phyloP scores from a whole-genome alignment of 1,140 invertebrate species.

The Anastrepha ludens region DNA sequence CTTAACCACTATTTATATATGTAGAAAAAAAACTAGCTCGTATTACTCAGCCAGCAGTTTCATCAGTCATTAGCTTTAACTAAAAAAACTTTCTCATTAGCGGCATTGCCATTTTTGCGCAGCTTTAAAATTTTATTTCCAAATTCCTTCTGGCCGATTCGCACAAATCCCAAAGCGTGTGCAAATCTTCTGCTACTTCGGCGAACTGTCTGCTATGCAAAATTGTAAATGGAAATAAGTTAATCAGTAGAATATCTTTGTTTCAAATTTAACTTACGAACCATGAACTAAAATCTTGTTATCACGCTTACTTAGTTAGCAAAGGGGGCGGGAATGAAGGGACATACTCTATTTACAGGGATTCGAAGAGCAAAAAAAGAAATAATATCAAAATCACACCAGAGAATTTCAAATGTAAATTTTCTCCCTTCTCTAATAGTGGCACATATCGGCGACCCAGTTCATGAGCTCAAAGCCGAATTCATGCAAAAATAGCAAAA shows the following conservation, averaged over 20 bases:
- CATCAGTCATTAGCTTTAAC: no score
- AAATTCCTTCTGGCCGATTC: neutral
- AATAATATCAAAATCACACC: neutral
- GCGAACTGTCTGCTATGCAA: neutral
- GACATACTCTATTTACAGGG: neutral
- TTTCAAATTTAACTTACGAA: conserved; percentile 24
- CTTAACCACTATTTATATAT: no score
- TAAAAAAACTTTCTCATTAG: no score
- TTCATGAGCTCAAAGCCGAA: neutral
- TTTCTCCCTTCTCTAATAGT: neutral
- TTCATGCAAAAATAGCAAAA: neutral
- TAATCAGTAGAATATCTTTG: conserved; percentile 20
- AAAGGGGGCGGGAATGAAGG: neutral
- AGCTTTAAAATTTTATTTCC: no score
- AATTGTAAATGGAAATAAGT: neutral
- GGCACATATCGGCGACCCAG: neutral
- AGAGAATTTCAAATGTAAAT: conserved; percentile 13
- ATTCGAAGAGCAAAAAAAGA: neutral
- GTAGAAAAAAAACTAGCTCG: no score
- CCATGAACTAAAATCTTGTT: neutral
- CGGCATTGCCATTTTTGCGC: no score
- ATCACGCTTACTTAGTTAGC: neutral
- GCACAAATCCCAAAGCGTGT: neutral
- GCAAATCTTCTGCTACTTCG: neutral
- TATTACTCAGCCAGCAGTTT: no score